Base-by-base conservation (phyloP, 2,888 invertebrate genomes). In the Plusia festucae region DNA sequence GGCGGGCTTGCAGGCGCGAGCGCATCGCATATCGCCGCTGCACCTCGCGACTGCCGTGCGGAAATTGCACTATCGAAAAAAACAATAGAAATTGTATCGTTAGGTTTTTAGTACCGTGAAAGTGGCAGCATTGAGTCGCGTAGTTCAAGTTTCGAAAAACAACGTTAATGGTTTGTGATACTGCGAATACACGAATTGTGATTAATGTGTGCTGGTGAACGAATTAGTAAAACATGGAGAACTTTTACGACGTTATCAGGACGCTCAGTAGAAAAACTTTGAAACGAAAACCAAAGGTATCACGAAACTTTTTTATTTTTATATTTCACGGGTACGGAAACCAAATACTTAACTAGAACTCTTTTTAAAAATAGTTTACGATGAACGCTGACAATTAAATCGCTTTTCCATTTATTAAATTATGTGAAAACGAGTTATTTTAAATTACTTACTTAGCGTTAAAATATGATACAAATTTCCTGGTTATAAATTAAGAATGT, bases 211-310 rank as follows among this genome's bases (percentile, higher is more conserved):
- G 57, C 67, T 63, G 57, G 75, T 78, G 72, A 67, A 63, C 60
- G 58, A 60, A 53, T 32, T 71, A 30, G 24, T 62, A 63, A 34
- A 77, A 74, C 60, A 95, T 95, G 94, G 94, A 94, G 75, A 93
- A 89, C 72, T 89, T 95, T 76, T 94, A 94, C 79, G 94, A 91
- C 76, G 91, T 92, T 65, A 92, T 95, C 60, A 88, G 93, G 60
- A 95, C 95, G 63, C 84, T 95, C 56, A 91, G 94, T 82, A 88
- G 94, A 72, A 95, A 94, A 79, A 94, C 95, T 27, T 85, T 93
- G 80, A 94, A 92, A 86, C 87, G 91, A 70, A 93, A 91, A 82
- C 88, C 89, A 77, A 92, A 94, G 93, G 93, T 93, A 89, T 5
- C 11, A 49, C 3, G 11, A 1, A 49, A 49, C 18, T 0, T 9